Percentiles rank a stretch among this genome's conserved stretches.
Evolutionary conservation across 2,113 vertebrate species (phyloP).

Genomic region (Origma solitaria): DNA sequence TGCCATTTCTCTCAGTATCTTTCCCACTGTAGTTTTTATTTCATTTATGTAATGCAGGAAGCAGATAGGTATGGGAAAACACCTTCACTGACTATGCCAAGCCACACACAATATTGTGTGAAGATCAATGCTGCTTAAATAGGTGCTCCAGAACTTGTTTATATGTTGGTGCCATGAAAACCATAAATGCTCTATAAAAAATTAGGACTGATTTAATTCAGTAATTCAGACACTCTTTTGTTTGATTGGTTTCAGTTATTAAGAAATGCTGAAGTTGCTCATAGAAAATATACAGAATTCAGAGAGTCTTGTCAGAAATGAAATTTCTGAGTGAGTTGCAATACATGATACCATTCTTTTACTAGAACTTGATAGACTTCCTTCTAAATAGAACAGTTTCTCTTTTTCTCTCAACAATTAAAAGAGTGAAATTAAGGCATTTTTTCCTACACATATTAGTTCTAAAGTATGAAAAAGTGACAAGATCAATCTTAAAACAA

Average conservation of each 20-base stretch:
- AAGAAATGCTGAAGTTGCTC: not conserved
- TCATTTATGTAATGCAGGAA: not conserved
- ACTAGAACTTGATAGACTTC: not conserved
- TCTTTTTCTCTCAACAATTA: not conserved
- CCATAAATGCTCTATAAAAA: not conserved
- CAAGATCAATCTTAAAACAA: not conserved
- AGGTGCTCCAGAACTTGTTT: not conserved
- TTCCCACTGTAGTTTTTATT: not conserved
- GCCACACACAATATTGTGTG: not conserved
- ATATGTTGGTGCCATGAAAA: not conserved
- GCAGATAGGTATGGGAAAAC: not conserved
- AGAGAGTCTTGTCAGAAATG: not conserved
- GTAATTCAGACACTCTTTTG: not conserved
- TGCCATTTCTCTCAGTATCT: not conserved
- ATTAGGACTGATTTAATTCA: slow-evolving; percentile 15
- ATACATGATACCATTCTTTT: not conserved
- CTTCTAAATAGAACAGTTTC: not conserved
- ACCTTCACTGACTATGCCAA: not conserved
- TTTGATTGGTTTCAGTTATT: slow-evolving; percentile 12
- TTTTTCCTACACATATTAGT: not conserved
- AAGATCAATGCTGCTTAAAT: not conserved
- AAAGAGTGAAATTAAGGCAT: not conserved
- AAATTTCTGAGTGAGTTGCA: not conserved
- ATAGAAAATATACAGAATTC: not conserved
- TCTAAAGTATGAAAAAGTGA: not conserved